Conservation (phyloP, 2,113 vertebrate genomes). For the Aleadryas rufinucha region DNA sequence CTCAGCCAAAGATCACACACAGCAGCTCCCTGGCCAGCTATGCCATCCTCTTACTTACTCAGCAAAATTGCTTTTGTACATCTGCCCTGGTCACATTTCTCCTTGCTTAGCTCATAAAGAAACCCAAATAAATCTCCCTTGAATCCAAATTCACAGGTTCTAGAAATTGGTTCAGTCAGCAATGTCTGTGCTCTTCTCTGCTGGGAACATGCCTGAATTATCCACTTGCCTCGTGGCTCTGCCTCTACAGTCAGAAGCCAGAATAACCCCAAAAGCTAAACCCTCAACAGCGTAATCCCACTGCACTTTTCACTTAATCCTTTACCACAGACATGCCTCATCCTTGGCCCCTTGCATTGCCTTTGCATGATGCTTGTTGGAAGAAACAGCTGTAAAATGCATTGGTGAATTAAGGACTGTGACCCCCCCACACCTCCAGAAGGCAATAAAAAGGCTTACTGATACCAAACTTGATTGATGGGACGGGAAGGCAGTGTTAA, state of each 20-base stretch:
- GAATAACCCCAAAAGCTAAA: not conserved
- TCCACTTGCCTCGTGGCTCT: not conserved
- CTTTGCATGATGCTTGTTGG: not conserved
- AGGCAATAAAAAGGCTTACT: not conserved
- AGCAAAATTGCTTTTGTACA: not conserved
- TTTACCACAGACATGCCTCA: not conserved
- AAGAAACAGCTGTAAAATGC: not conserved
- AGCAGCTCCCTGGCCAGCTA: not conserved
- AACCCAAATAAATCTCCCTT: not conserved
- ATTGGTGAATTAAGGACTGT: not conserved
- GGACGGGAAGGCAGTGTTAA: not conserved
- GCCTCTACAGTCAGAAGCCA: not conserved
- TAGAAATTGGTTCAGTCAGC: not conserved
- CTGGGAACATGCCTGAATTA: not conserved
- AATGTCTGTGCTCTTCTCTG: not conserved
- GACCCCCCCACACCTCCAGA: not conserved
- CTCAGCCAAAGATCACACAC: constrained; percentile 1
- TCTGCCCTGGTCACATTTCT: not conserved
- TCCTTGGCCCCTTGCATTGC: not conserved
- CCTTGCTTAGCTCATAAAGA: not conserved
- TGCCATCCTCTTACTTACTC: not conserved
- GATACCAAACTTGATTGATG: not conserved
- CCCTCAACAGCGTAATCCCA: not conserved
- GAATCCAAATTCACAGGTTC: not conserved
- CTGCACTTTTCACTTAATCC: not conserved